phyloP scores from a whole-genome alignment of 2,888 invertebrate genomes.

The Andrena trimmerana region DNA sequence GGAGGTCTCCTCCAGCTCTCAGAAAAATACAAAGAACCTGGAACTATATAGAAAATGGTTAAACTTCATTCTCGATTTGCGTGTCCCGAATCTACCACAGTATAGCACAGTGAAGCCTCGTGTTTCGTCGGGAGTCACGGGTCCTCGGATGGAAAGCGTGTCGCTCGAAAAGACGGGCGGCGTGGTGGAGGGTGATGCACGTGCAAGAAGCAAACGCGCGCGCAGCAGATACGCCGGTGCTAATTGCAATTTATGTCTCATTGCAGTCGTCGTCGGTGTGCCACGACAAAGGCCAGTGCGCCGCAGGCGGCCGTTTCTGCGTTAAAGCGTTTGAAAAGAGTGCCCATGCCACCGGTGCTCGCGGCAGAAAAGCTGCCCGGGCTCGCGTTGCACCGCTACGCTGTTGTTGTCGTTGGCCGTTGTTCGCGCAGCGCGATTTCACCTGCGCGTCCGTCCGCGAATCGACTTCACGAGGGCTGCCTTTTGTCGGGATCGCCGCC shows the following conservation, averaged over 20 bases:
- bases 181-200: slow-evolving; percentile 26
- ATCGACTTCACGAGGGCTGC: slow-evolving; percentile 45
- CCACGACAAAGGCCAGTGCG: slow-evolving; percentile 78
- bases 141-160: slow-evolving; percentile 26
- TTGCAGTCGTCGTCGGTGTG: slow-evolving; percentile 77
- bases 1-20: no score
- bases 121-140: neutral
- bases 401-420: neutral
- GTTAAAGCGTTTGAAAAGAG: slow-evolving; percentile 76
- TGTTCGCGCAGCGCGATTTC: slow-evolving; percentile 19
- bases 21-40: no score
- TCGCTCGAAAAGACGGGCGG: slow-evolving; percentile 14
- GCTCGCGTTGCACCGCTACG: slow-evolving; percentile 13
- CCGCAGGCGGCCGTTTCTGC: slow-evolving; percentile 72
- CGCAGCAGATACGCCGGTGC: slow-evolving; percentile 75
- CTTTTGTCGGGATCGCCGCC: slow-evolving; percentile 35
- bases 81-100: no score
- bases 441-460: slow-evolving; percentile 30
- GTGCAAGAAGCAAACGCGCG: slow-evolving; percentile 44
- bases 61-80: no score
- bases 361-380: slow-evolving; percentile 44
- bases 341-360: slow-evolving; percentile 56
- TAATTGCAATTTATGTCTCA: slow-evolving; percentile 83
- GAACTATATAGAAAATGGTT: no score
- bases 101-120: neutral